phyloP scores from a whole-genome alignment of 2,797 vertebrate species.

The Acanthurus lineatus region DNA sequence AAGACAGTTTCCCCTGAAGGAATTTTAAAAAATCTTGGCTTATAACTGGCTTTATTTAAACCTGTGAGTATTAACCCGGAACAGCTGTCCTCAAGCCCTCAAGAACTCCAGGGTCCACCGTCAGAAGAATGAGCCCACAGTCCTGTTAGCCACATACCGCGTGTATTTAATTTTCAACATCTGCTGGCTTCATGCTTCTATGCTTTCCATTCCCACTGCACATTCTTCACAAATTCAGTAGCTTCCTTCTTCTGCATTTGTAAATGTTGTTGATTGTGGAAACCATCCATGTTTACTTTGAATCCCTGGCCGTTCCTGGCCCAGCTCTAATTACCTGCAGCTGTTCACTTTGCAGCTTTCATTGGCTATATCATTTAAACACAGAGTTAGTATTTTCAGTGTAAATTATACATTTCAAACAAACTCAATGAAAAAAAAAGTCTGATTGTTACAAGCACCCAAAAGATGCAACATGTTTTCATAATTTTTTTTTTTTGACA shows the following conservation, averaged over 20 bases:
- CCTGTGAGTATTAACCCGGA: conserved; percentile 84
- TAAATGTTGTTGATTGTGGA: conserved; percentile 98
- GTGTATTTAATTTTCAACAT: conserved; percentile 96
- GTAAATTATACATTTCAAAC: conserved; percentile 91
- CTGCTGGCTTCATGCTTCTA: conserved; percentile 90
- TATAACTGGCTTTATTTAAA: conserved; percentile 73
- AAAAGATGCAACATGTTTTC: conserved; percentile 85
- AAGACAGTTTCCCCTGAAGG: conserved; percentile 60
- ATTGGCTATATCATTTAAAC: conserved; percentile 90
- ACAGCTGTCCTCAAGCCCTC: conserved; percentile 76
- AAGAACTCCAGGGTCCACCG: conserved; percentile 74
- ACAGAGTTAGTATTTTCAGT: conserved; percentile 88
- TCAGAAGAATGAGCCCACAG: conserved; percentile 83
- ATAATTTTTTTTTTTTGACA: conserved; percentile 84
- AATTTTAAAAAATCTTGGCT: conserved; percentile 55
- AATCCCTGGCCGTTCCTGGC: conserved; percentile 91
- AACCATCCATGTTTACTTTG: conserved; percentile 98
- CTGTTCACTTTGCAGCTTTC: conserved; percentile 92
- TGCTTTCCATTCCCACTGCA: conserved; percentile 91
- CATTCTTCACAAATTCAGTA: conserved; percentile 99
- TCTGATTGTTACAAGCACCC: conserved; percentile 87
- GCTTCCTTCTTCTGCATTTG: conserved; percentile 98
- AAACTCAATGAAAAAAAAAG: conserved; percentile 89
- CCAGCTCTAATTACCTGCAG: conserved; percentile 95
- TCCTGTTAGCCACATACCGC: conserved; percentile 82